phyloP scores from a whole-genome alignment of 2,797 vertebrate species.

The Hypotaenidia okinawae region DNA sequence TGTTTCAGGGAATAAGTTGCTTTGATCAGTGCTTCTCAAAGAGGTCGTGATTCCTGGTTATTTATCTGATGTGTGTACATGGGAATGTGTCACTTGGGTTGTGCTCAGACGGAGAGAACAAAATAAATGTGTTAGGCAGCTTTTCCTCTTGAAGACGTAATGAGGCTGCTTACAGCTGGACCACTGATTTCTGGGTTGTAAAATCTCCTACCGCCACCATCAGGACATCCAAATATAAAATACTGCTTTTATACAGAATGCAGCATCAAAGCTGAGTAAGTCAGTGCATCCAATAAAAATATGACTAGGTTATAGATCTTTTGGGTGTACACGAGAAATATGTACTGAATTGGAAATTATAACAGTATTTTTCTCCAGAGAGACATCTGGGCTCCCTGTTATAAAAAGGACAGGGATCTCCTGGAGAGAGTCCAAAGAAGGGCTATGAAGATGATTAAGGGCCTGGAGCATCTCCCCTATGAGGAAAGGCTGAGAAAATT shows the following conservation, averaged over 20 bases:
- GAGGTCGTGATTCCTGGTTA: not conserved
- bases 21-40: not conserved
- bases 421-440: too few species aligned
- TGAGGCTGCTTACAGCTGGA: slow-evolving; percentile 1
- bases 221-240: slow-evolving; percentile 38
- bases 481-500: too few species aligned
- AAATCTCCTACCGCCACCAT: slow-evolving; percentile 56
- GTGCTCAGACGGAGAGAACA: not conserved
- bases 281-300: not conserved
- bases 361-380: not conserved
- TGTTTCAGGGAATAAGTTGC: not conserved
- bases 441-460: too few species aligned
- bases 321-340: not conserved
- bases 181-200: not conserved
- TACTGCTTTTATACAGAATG: not conserved
- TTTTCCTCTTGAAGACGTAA: slow-evolving; percentile 9
- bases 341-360: not conserved
- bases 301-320: not conserved
- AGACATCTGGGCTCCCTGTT: too few species aligned
- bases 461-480: too few species aligned
- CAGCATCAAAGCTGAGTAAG: not conserved
- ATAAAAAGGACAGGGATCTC: too few species aligned
- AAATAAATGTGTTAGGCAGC: not conserved
- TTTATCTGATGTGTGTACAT: not conserved
- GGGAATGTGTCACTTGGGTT: not conserved